Conservation (phyloP, 2,797 vertebrate genomes). For the Hybognathus amarus region DNA sequence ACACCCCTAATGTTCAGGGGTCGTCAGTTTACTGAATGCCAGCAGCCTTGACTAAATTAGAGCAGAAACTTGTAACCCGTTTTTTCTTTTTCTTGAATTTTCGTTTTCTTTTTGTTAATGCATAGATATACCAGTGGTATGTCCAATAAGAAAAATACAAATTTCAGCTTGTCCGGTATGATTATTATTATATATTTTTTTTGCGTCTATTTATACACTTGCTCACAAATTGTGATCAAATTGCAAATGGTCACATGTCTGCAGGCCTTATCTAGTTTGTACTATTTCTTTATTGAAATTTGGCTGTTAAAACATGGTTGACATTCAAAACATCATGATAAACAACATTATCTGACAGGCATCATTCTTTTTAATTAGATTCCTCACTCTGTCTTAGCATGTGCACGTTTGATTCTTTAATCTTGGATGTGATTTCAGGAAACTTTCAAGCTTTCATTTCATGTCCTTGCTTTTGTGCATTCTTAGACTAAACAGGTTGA, state of each 20-base stretch:
- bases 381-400: neutral
- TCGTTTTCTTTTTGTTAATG: neutral
- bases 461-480: slow-evolving; percentile 12
- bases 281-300: neutral
- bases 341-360: neutral
- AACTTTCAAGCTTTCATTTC: neutral
- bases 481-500: slow-evolving; percentile 30
- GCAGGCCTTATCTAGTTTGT: neutral
- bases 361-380: neutral
- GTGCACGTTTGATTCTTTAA: neutral
- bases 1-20: neutral
- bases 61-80: neutral
- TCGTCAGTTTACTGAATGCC: neutral
- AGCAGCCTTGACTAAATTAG: slow-evolving; percentile 23
- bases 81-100: too few relatives aligned
- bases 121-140: neutral
- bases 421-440: neutral
- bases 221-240: neutral
- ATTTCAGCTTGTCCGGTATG: neutral
- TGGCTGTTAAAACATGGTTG: neutral
- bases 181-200: too few relatives aligned
- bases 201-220: neutral
- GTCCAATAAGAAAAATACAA: too few relatives aligned
- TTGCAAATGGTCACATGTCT: neutral
- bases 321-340: neutral